A percentile compares a stretch with the other conserved stretches of the same genome.
These are phyloP conservation scores for Hypocryptadius cinnamomeus DNA, from an alignment of 2,113 vertebrate species.

Conservation along the genomic window DNA sequence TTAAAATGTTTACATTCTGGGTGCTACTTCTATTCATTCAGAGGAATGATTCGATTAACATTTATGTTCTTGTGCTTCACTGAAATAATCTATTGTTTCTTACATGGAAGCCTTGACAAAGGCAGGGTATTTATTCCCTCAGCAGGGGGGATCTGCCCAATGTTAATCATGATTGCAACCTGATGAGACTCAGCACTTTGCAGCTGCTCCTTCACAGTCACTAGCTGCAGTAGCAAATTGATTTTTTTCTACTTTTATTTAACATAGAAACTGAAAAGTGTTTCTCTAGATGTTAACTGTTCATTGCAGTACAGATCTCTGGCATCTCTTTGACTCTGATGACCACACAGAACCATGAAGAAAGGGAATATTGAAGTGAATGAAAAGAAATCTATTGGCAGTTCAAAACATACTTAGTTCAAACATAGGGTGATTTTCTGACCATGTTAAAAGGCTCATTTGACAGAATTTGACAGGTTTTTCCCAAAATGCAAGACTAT, in stretches of 20 bases:
- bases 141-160: background rate
- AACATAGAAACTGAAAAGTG: background rate
- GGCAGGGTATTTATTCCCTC: constrained; percentile 4
- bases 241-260: background rate
- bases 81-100: constrained; percentile 33
- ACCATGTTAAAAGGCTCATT: background rate
- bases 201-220: constrained; percentile 59
- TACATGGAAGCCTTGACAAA: constrained; percentile 15
- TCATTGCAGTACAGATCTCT: background rate
- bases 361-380: background rate
- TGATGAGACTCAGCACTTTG: constrained; percentile 25
- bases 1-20: constrained; percentile 35
- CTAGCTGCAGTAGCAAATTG: background rate
- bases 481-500: background rate
- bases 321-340: background rate
- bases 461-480: background rate
- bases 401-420: background rate
- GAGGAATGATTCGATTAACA: constrained; percentile 6
- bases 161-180: background rate
- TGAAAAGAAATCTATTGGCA: background rate
- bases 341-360: background rate
- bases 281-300: background rate
- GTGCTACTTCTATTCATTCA: background rate
- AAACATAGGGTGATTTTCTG: background rate
- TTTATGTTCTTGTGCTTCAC: background rate